A percentile compares a stretch with the other conserved stretches of the same genome.
phyloP scores from a whole-genome alignment of 2,888 invertebrate genomes.

The Stenchaetothrips biformis region DNA sequence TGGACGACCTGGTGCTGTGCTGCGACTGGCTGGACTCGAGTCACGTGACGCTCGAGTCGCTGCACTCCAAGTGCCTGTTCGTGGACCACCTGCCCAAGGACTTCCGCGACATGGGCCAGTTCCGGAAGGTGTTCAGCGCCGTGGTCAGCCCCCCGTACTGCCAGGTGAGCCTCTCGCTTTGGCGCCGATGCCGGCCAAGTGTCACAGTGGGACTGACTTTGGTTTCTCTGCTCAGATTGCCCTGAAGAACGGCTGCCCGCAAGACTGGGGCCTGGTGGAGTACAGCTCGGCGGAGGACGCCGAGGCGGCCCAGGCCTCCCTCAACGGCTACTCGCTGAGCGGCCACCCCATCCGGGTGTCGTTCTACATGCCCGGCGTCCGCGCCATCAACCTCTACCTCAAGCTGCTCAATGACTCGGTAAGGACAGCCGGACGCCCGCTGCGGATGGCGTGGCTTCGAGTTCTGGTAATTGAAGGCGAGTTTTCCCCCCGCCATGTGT shows the following conservation, averaged over 20 bases:
- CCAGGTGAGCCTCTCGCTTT: conserved; percentile 44
- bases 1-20: conserved; percentile 45
- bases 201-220: no score
- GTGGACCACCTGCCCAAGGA: conserved; percentile 51
- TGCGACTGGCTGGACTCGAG: conserved; percentile 51
- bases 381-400: conserved; percentile 51
- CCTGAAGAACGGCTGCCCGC: conserved; percentile 49
- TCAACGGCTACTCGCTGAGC: conserved; percentile 45
- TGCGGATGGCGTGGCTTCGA: not conserved
- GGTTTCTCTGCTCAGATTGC: conserved; percentile 45
- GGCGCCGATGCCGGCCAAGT: no score
- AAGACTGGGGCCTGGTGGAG: conserved; percentile 53
- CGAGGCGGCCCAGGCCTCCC: conserved; percentile 44
- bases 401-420: conserved; percentile 47
- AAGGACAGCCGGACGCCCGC: conserved; percentile 35
- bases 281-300: conserved; percentile 47
- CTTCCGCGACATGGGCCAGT: conserved; percentile 49
- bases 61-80: conserved; percentile 52
- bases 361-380: conserved; percentile 51
- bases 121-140: conserved; percentile 49
- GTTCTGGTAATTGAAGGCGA: not conserved
- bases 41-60: conserved; percentile 47
- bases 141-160: conserved; percentile 51
- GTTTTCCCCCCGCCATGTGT: no score
- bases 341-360: conserved; percentile 47